These are phyloP conservation scores for Taenioides sp. DNA, from an alignment of 2,797 vertebrate genomes.

Conservation along the genomic window DNA sequence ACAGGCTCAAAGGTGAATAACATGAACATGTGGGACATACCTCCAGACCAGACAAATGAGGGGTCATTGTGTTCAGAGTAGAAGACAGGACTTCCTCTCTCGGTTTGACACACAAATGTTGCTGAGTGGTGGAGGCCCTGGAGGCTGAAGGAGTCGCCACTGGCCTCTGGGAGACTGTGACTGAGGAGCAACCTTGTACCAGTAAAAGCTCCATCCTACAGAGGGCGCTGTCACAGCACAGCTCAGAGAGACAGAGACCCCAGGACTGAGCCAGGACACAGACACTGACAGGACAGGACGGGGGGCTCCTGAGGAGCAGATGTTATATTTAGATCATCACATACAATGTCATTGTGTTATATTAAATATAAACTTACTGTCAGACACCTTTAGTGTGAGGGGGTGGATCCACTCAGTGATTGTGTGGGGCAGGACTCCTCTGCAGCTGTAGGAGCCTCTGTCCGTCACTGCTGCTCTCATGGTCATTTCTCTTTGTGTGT, in stretches of 20 bases:
- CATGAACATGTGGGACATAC: not conserved
- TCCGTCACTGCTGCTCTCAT: fast-evolving
- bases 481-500: not conserved
- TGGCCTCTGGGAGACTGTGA: not conserved
- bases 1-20: not conserved
- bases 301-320: not conserved
- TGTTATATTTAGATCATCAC: not conserved
- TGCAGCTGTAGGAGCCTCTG: not conserved
- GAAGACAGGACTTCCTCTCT: not conserved
- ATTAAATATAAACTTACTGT: constrained; percentile 3
- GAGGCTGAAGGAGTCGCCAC: not conserved
- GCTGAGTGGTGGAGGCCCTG: not conserved
- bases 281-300: constrained; percentile 34
- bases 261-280: constrained; percentile 47
- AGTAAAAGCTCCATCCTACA: constrained; percentile 56
- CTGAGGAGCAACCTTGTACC: constrained; percentile 36
- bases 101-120: not conserved
- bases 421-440: not conserved
- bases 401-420: not conserved
- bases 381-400: not conserved
- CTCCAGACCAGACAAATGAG: not conserved
- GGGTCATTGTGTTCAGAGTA: not conserved
- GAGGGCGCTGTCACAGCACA: constrained; percentile 21
- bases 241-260: constrained; percentile 9
- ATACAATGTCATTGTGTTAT: not conserved